phyloP scores from a whole-genome alignment of 1,140 invertebrate genomes.

The Heliconius hewitsoni region DNA sequence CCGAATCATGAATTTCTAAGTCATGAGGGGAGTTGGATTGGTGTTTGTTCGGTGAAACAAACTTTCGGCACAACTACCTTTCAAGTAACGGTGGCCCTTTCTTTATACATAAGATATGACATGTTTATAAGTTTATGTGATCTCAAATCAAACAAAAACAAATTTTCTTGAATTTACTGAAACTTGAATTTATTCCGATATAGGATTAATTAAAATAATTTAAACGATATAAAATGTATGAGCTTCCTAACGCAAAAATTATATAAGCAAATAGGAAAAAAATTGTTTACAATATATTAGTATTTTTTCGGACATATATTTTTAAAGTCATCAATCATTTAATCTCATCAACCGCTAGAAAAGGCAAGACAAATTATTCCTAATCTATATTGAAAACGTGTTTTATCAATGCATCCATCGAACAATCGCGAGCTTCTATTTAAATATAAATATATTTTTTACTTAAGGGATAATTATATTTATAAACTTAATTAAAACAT shows the following conservation, averaged over 20 bases:
- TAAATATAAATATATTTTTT: too few species aligned
- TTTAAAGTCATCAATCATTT: neutral
- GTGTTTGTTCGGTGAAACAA: neutral
- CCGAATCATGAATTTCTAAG: constrained; percentile 27
- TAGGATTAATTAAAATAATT: too few species aligned
- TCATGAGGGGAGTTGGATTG: neutral
- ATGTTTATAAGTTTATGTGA: neutral
- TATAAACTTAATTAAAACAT: too few species aligned
- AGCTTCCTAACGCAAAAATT: too few species aligned
- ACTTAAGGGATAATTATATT: too few species aligned
- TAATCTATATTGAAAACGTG: constrained; percentile 15
- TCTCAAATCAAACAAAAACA: neutral
- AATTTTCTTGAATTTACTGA: too few species aligned
- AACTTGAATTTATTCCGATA: too few species aligned
- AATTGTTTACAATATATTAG: too few species aligned
- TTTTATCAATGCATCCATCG: constrained; percentile 6
- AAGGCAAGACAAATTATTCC: neutral
- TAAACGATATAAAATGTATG: too few species aligned
- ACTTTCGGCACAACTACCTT: neutral
- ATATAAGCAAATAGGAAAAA: too few species aligned
- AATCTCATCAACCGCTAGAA: neutral
- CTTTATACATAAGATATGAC: neutral
- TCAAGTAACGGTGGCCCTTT: neutral
- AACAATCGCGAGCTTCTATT: neutral
- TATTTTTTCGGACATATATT: too few species aligned